These are phyloP conservation scores for Calameuta idolon DNA, from an alignment of 2,888 invertebrate genomes.

Conservation along the genomic window DNA sequence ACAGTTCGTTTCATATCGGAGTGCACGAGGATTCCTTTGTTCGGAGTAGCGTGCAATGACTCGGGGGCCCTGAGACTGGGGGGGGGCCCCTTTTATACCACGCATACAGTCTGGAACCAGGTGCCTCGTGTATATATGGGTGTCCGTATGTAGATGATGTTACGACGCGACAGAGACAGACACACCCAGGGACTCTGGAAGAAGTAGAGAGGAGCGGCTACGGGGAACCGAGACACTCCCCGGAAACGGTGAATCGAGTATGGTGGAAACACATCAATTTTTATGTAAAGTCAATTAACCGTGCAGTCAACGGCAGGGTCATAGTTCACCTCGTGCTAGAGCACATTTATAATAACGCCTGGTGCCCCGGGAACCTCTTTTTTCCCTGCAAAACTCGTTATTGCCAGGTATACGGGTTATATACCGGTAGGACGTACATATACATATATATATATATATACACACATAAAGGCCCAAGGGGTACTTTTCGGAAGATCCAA, in stretches of 20 bases:
- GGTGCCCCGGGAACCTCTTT: neutral
- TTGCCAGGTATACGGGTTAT: neutral
- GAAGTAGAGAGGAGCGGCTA: constrained; percentile 8
- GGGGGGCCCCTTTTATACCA: neutral
- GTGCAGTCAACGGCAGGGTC: neutral
- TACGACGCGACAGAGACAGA: neutral
- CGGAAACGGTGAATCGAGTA: constrained; percentile 22
- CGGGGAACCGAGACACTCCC: constrained; percentile 33
- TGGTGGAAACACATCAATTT: neutral
- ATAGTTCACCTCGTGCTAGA: neutral
- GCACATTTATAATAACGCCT: neutral
- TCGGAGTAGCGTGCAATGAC: constrained; percentile 32
- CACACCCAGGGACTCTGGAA: neutral
- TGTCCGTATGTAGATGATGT: neutral
- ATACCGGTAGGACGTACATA: neutral
- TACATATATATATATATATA: neutral
- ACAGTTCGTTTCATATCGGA: constrained; percentile 20
- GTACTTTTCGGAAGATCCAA: neutral
- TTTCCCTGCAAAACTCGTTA: neutral
- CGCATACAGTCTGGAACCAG: neutral
- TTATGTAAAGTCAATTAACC: neutral
- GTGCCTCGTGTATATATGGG: neutral
- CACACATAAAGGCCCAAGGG: neutral
- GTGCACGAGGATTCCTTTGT: constrained; percentile 20
- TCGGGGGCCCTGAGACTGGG: constrained; percentile 14